Evolutionary conservation across 1,140 invertebrate species (phyloP).

Genomic region (Drosophila truncata): DNA sequence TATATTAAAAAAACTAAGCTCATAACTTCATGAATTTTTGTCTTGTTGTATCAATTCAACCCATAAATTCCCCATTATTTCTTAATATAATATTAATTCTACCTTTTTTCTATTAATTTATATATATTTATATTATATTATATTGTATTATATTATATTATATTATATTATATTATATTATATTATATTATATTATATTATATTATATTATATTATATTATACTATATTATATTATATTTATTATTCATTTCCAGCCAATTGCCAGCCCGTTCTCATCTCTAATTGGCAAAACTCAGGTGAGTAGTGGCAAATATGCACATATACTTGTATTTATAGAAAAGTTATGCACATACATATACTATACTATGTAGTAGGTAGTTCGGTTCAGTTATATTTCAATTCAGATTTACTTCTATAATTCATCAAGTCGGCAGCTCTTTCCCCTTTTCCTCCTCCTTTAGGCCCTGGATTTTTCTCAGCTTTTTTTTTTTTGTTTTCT

Average conservation of each 20-base stretch:
- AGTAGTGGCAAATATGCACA: constrained; percentile 30
- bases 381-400: constrained; percentile 73
- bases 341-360: constrained; percentile 32
- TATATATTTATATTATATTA: too few relatives aligned
- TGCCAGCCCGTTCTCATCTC: constrained; percentile 7
- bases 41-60: too few relatives aligned
- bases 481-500: constrained; percentile 15
- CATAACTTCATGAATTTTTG: too few relatives aligned
- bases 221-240: neutral
- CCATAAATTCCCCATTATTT: neutral
- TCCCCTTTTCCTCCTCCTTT: neutral
- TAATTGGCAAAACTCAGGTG: constrained; percentile 20
- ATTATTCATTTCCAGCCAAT: neutral
- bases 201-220: too few relatives aligned
- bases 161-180: too few relatives aligned
- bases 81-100: neutral
- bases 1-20: too few relatives aligned
- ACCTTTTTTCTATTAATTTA: too few relatives aligned
- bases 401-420: constrained; percentile 81
- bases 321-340: constrained; percentile 19
- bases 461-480: constrained; percentile 13
- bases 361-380: constrained; percentile 24
- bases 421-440: constrained; percentile 65
- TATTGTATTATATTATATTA: too few relatives aligned
- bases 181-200: too few relatives aligned